phyloP scores from a whole-genome alignment of 2,113 vertebrate species.

The Acrocephalus kingi region DNA sequence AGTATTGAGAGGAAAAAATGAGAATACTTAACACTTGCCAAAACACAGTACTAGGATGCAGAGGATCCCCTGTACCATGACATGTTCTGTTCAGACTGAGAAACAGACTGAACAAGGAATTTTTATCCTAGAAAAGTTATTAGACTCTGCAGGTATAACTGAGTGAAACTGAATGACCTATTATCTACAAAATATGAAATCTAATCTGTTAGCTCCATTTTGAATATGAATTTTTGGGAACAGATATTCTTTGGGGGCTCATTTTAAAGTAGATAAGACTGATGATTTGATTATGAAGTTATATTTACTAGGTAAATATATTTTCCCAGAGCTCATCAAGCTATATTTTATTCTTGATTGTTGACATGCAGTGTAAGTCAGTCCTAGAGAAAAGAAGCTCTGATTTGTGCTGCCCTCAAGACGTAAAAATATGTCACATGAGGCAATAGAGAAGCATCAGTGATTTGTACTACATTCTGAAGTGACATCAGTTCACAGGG shows the following conservation, averaged over 20 bases:
- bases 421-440: not conserved
- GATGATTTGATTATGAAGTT: not conserved
- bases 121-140: not conserved
- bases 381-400: not conserved
- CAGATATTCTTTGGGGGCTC: not conserved
- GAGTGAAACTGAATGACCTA: not conserved
- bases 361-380: not conserved
- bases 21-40: not conserved
- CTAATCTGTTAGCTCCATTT: not conserved
- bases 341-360: not conserved
- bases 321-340: not conserved
- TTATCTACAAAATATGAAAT: not conserved
- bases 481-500: not conserved
- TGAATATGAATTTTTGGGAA: not conserved
- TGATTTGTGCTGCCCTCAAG: not conserved
- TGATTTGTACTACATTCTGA: not conserved
- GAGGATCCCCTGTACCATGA: not conserved
- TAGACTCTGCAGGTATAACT: not conserved
- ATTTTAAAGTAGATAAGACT: not conserved
- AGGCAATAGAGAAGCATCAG: not conserved
- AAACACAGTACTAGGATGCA: not conserved
- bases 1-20: not conserved
- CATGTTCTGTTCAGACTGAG: accelerated
- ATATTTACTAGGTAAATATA: not conserved
- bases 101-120: not conserved